These are phyloP conservation scores for Rhinopithecus roxellana DNA, from an alignment of 2,113 vertebrate genomes.

Conservation along the genomic window DNA sequence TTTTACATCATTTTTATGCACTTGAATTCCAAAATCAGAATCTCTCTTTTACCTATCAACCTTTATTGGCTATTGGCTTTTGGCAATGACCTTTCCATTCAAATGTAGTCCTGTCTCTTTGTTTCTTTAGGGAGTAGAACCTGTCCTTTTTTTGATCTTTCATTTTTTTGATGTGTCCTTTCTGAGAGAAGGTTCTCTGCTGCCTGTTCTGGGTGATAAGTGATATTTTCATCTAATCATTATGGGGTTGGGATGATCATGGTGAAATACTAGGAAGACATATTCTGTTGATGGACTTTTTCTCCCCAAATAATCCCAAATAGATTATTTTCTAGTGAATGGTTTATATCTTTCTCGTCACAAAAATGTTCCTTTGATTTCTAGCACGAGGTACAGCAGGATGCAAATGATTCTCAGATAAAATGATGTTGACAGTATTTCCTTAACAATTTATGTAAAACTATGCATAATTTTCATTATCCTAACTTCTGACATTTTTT, in stretches of 20 bases:
- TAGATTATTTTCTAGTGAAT: constrained; percentile 54
- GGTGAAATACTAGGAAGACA: constrained; percentile 23
- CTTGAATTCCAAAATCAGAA: not conserved
- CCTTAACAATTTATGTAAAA: constrained; percentile 73
- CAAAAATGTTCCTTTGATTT: constrained; percentile 68
- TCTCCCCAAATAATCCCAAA: not conserved
- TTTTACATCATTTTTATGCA: constrained; percentile 39
- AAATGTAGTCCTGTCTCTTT: constrained; percentile 1
- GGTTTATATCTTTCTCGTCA: constrained; percentile 61
- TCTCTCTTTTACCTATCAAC: constrained; percentile 20
- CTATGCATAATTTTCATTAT: constrained; percentile 66
- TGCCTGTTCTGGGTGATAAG: constrained; percentile 28
- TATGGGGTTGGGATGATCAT: not conserved
- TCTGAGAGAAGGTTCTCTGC: constrained; percentile 23
- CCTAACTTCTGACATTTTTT: constrained; percentile 65
- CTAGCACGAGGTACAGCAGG: constrained; percentile 47
- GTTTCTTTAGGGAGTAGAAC: constrained; percentile 15
- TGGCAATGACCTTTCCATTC: constrained; percentile 28
- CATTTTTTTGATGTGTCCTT: constrained; percentile 22
- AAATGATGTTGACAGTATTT: constrained; percentile 79
- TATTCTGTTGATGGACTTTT: constrained; percentile 37
- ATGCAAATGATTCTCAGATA: constrained; percentile 76
- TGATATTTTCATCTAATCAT: constrained; percentile 44
- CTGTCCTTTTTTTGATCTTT: constrained; percentile 17
- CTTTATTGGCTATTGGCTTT: constrained; percentile 52